Conservation (phyloP, 2,113 vertebrate genomes). For the Pollimyrus isidori region DNA sequence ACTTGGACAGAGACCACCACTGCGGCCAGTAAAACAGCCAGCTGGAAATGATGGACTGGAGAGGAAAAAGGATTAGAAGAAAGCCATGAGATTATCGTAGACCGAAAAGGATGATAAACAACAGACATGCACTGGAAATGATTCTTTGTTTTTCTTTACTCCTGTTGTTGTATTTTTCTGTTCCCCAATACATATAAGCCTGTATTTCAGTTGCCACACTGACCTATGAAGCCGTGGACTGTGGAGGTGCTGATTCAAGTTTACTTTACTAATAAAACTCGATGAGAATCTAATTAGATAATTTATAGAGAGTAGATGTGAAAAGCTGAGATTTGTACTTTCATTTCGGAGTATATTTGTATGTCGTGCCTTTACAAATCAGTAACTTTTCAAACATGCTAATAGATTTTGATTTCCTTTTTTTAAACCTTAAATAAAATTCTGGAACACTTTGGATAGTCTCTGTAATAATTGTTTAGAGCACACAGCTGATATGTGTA, state of each 20-base stretch:
- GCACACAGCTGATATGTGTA: neutral
- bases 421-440: neutral
- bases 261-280: neutral
- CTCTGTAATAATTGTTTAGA: neutral
- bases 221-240: neutral
- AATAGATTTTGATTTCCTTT: neutral
- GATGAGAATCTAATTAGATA: neutral
- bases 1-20: slow-evolving; percentile 65
- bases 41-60: slow-evolving; percentile 48
- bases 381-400: neutral
- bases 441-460: neutral
- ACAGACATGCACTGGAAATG: neutral
- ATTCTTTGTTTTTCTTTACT: neutral
- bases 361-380: neutral
- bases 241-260: neutral
- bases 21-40: slow-evolving; percentile 71
- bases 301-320: neutral
- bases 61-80: slow-evolving; percentile 13
- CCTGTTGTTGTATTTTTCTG: neutral
- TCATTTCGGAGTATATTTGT: neutral
- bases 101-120: neutral
- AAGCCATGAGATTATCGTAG: neutral
- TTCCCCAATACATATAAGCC: neutral
- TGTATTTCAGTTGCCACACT: neutral
- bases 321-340: neutral